Percentiles rank a stretch among this genome's conserved stretches.
These are phyloP conservation scores for Campylorhamphus procurvoides DNA, from an alignment of 2,113 vertebrate species.

Conservation along the genomic window DNA sequence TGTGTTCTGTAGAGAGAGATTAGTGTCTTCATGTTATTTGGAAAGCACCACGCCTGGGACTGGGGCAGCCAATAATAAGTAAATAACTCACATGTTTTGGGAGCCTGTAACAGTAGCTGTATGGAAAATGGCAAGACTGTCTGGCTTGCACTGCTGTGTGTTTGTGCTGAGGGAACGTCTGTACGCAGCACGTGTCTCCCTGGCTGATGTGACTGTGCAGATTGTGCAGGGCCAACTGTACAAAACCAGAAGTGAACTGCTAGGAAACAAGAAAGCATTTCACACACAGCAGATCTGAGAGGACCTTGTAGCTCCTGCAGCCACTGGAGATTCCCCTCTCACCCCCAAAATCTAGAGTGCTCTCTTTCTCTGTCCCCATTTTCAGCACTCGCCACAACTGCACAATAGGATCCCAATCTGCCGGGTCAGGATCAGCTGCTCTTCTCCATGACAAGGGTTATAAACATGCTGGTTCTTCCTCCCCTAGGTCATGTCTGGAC, in stretches of 20 bases:
- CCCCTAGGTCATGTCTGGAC: background rate
- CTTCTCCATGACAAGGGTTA: background rate
- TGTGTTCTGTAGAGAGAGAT: background rate
- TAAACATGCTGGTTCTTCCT: background rate
- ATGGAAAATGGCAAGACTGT: slow-evolving; percentile 1
- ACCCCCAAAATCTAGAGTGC: background rate
- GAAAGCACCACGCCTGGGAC: background rate
- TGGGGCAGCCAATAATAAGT: slow-evolving; percentile 2
- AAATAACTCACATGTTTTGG: background rate
- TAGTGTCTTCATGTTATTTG: background rate
- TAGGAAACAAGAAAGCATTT: background rate
- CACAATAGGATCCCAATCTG: background rate
- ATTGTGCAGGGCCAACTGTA: background rate
- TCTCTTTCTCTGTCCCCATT: background rate
- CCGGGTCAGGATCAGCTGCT: background rate
- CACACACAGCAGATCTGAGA: background rate
- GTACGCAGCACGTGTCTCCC: background rate
- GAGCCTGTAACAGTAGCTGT: slow-evolving; percentile 18
- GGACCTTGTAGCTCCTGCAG: background rate
- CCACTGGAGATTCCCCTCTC: background rate
- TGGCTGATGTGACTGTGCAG: background rate
- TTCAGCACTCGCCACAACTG: background rate
- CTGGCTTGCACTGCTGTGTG: background rate
- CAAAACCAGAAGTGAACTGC: background rate
- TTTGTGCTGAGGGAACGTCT: background rate